Evolutionary conservation across 2,797 vertebrate species (phyloP), one percentile per base, ranked within the genome.

Genomic region (Centropyge bicolor): DNA sequence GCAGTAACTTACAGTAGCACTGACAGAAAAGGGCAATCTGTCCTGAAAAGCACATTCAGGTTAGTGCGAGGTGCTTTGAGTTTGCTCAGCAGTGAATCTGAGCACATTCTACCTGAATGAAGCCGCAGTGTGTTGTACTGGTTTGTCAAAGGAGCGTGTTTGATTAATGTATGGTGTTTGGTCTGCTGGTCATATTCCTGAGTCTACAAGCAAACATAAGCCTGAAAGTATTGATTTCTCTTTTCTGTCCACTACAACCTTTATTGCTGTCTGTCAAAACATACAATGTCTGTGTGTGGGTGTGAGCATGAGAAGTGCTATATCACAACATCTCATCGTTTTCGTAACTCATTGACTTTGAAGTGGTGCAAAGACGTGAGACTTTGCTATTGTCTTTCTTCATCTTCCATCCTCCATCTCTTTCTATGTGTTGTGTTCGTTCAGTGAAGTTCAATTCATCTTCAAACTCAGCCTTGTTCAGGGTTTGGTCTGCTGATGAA

Each of bases 191-290:
- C 43, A 36, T 41, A 20, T 2, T 20, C 10, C 22, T 57, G 4
- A 56, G 8, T 45, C 8, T 46, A 48, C 40, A 46, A 61, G 36
- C 14, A 6, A 38, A 43, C 16, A 54, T 52, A 55, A 68, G n/a
- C 36, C 35, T 66, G 4, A 46, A 22, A 41, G 6, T 36, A 48
- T 55, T 66, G 55, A 62, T 46, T 52, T 27, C 16, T 57, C 22
- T 35, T 43, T 49, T 66, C 55, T 51, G 9, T 79, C 38, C 35
- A 60, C 8, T 16, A 6, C n/a, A 48, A 6, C 5, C 46, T 40
- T 48, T 40, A 41, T 48, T 79, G 55, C 17, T 22, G 36, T 62
- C 57, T 63, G 56, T 74, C 22, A 56, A n/a, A 54, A 66, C 46
- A 60, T 6, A 46, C 14, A 22, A 27, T 63, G 35, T 22, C 5